Evolutionary conservation across 2,797 vertebrate genomes (phyloP).

Genomic region (Myripristis jacobus): DNA sequence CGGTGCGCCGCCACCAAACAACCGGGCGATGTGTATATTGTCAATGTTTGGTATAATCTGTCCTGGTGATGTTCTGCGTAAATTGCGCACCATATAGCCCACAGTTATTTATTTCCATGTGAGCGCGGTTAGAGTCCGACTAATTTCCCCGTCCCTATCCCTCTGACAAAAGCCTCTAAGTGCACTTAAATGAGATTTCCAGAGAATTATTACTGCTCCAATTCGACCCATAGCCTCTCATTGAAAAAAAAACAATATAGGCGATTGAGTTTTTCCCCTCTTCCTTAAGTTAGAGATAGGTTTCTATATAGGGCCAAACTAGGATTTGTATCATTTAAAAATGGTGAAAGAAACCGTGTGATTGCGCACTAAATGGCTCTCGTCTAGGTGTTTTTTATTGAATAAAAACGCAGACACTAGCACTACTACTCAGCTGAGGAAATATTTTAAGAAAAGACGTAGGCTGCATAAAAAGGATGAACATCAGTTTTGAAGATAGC

Average conservation of each 20-base stretch:
- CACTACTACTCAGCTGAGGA: too few relatives aligned
- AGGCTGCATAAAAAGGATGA: too few relatives aligned
- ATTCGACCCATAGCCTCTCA: not conserved
- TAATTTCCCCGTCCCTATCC: not conserved
- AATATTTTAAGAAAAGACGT: too few relatives aligned
- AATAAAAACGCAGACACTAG: too few relatives aligned
- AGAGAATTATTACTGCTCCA: not conserved
- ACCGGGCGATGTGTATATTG: too few relatives aligned
- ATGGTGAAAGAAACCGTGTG: not conserved
- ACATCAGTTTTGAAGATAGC: too few relatives aligned
- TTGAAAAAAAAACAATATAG: not conserved
- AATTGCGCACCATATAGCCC: conserved; percentile 59
- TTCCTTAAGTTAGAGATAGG: not conserved
- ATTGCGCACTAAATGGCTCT: conserved; percentile 1
- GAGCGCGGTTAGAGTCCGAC: not conserved
- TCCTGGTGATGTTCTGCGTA: conserved; percentile 19
- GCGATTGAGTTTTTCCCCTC: not conserved
- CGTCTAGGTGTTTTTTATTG: too few relatives aligned
- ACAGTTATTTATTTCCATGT: too few relatives aligned
- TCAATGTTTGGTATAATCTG: too few relatives aligned
- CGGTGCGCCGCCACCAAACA: too few relatives aligned
- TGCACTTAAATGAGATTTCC: not conserved
- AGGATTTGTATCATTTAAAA: not conserved
- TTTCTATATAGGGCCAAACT: not conserved
- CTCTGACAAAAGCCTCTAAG: not conserved